Base-by-base conservation (phyloP, 1,140 invertebrate species). In the Drosophila pachea region DNA sequence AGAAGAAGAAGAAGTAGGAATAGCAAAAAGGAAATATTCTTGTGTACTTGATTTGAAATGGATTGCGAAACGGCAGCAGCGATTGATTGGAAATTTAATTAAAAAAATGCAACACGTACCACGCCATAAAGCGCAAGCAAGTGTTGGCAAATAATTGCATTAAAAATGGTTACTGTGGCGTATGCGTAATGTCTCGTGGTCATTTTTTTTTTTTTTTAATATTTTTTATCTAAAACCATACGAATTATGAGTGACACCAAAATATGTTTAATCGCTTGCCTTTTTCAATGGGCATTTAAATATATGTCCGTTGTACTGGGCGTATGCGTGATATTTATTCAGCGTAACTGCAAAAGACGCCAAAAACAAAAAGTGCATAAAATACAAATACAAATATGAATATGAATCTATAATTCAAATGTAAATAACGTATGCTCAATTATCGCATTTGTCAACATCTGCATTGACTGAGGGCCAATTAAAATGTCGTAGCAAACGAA, bases 401-500 rank as follows among this genome's bases (percentile, higher is more conserved):
- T 22, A 22, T 22, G 1, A 31, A 31, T 2, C 4, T 8, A 43
- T 43, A 14, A 9, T 43, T 42, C 5, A 12, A 55, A 55, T 59
- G 6, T 16, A 29, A 54, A 16, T 22, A 16, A 8, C n/a, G 9
- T 14, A 3, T 52, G 2, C 29, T 38, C 31, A 67, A 61, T 53
- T 47, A 50, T 32, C 40, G 6, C 14, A 29, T 55, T 43, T 42
- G 36, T 14, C 33, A 40, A 35, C 35, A 48, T 38, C 32, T 36
- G 35, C 16, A 61, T 49, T 62, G 40, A 47, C 61, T 47, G 29
- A 65, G 12, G 35, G 54, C 38, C 73, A 83, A 83, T 78, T 76
- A 84, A 76, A 67, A 54, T 60, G 75, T 84, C 68, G 7, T 54
- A 48, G 68, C 45, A 63, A 55, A 58, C 32, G 66, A 66, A 67